phyloP scores from a whole-genome alignment of 2,113 vertebrate genomes.

The Phaetusa simplex region DNA sequence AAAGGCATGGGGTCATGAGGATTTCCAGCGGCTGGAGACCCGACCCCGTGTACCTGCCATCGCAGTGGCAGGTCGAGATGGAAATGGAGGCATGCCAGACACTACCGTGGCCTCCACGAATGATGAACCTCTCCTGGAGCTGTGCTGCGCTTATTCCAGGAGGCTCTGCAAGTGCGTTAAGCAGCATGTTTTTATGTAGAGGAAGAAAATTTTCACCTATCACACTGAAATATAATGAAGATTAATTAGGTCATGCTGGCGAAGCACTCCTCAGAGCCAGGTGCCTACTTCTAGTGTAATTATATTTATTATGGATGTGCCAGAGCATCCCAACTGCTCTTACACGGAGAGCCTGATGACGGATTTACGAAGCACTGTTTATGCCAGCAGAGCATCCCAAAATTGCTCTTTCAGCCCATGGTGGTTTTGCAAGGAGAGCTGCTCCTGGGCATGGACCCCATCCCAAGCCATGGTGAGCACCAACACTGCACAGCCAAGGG shows the following conservation, averaged over 20 bases:
- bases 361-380: not conserved
- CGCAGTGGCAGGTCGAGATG: no score
- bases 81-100: not conserved
- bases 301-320: not conserved
- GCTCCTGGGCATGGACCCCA: accelerated
- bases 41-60: accelerated
- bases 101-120: accelerated
- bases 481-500: not conserved
- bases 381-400: not conserved
- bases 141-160: not conserved
- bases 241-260: not conserved
- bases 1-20: accelerated
- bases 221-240: not conserved
- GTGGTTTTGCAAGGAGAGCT: not conserved
- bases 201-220: not conserved
- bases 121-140: not conserved
- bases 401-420: accelerated
- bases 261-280: not conserved
- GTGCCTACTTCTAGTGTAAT: not conserved
- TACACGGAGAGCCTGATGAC: accelerated
- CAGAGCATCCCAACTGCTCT: not conserved
- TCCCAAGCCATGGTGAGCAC: not conserved
- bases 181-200: not conserved
- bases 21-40: not conserved
- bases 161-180: not conserved